A percentile compares a stretch with the other conserved stretches of the same genome.
Conservation (phyloP, 2,113 vertebrate genomes). For the Prietella phreatophila region DNA sequence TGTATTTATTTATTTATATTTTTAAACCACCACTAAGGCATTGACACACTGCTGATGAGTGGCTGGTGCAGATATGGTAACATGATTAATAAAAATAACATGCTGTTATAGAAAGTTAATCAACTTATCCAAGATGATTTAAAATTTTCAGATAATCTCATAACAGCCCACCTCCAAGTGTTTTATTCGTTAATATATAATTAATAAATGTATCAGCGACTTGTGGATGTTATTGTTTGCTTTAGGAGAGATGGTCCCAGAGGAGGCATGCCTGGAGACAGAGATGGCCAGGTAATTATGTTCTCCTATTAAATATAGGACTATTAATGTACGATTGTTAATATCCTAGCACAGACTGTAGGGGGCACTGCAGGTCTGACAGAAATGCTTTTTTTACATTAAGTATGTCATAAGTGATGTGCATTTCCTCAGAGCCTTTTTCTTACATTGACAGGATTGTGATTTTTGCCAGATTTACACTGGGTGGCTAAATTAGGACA, state of each 20-base stretch:
- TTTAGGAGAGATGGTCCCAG: constrained; percentile 75
- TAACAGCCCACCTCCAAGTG: not conserved
- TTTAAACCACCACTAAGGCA: not conserved
- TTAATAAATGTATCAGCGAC: not conserved
- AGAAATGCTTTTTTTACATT: not conserved
- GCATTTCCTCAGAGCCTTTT: not conserved
- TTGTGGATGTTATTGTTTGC: not conserved
- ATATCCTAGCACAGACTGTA: not conserved
- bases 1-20: too few species aligned
- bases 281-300: constrained; percentile 70
- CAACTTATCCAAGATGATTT: not conserved
- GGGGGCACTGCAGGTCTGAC: not conserved
- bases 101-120: not conserved
- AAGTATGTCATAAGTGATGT: not conserved
- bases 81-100: not conserved
- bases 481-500: not conserved
- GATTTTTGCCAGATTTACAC: not conserved
- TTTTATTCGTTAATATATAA: not conserved
- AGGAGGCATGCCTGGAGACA: constrained; percentile 76
- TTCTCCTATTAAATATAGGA: too few species aligned
- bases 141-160: too few species aligned
- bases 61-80: not conserved
- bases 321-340: too few species aligned
- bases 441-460: not conserved
- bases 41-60: not conserved